Base-by-base conservation (phyloP, 1,140 invertebrate species). In the Atopsyche davidsoni region DNA sequence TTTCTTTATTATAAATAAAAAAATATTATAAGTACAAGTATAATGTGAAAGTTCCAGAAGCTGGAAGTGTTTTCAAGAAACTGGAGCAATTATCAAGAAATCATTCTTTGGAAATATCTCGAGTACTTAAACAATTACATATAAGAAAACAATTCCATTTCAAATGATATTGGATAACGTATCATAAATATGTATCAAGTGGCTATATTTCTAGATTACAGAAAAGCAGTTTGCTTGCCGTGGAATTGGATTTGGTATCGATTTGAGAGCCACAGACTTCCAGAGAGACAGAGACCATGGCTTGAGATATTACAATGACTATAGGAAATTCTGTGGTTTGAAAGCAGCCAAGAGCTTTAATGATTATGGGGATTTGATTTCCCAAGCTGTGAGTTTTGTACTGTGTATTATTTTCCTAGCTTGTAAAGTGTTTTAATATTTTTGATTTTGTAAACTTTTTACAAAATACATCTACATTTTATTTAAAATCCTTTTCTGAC, bases 231-330 rank as follows among this genome's bases (percentile, higher is more conserved):
- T 82, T 61, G 70, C 70, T 19, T 69, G 67, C 31, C 40, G 23
- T n/a, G 63, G 64, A 3, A 64, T 63, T 13, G 55, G 58, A 2
- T 69, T 79, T 11, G 83, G 83, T 0, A 59, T 87, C 13, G 85
- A 86, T 64, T 64, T 86, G 11, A 72, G 80, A 42, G 75, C 83
- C 4, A 70, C 85, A 59, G 85, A 86, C 58, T 79, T 86, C 36
- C 81, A 85, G 58, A 66, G 84, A 51, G 83, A 81, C 1, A 63
- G 84, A 49, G 84, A 87, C 61, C 84, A 86, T 59, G 84, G 82
- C 1, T 62, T 85, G 10, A 79, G 79, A 2, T 73, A 77, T 2
- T 87, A 71, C 55, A 70, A 71, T 52, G 69, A 71, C 38, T 71
- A 67, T 42, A 69, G 68, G 65, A 69, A 58, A 35, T 46, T 36